phyloP scores from a whole-genome alignment of 2,113 vertebrate species.

The Catharus fuscescens region DNA sequence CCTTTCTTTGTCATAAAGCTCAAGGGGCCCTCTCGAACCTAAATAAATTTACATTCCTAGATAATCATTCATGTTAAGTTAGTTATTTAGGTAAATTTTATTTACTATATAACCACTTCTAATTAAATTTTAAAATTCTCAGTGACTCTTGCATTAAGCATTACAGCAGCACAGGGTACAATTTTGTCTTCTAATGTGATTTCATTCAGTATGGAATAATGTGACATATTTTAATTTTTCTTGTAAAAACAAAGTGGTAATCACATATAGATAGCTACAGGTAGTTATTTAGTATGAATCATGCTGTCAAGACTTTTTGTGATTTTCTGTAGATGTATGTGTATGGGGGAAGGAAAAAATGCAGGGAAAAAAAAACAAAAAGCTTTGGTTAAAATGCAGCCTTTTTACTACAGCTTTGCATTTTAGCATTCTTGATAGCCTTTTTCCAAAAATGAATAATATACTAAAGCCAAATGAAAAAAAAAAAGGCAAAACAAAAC shows the following conservation, averaged over 20 bases:
- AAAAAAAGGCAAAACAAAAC: slow-evolving; percentile 72
- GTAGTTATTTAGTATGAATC: slow-evolving; percentile 40
- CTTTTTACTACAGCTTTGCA: slow-evolving; percentile 34
- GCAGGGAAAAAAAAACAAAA: not conserved
- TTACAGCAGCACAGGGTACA: slow-evolving; percentile 12
- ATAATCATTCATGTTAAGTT: slow-evolving; percentile 80
- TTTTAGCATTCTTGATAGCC: slow-evolving; percentile 49
- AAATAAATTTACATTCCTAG: slow-evolving; percentile 81
- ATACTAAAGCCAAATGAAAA: slow-evolving; percentile 64
- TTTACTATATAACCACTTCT: slow-evolving; percentile 78
- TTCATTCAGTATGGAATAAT: not conserved
- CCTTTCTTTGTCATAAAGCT: slow-evolving; percentile 85
- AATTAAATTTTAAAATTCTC: slow-evolving; percentile 78
- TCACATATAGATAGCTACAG: not conserved
- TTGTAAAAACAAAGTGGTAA: not conserved
- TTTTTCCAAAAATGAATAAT: slow-evolving; percentile 71
- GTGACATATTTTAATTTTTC: not conserved
- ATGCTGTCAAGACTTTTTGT: not conserved
- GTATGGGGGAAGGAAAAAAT: not conserved
- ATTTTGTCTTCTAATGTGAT: slow-evolving; percentile 42
- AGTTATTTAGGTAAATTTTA: slow-evolving; percentile 85
- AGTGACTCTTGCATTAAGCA: slow-evolving; percentile 60
- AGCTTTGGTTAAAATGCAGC: not conserved
- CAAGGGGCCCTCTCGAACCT: slow-evolving; percentile 80
- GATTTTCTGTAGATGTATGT: not conserved